Evolutionary conservation across 1,140 invertebrate genomes (phyloP).

Genomic region (Galendromus occidentalis): DNA sequence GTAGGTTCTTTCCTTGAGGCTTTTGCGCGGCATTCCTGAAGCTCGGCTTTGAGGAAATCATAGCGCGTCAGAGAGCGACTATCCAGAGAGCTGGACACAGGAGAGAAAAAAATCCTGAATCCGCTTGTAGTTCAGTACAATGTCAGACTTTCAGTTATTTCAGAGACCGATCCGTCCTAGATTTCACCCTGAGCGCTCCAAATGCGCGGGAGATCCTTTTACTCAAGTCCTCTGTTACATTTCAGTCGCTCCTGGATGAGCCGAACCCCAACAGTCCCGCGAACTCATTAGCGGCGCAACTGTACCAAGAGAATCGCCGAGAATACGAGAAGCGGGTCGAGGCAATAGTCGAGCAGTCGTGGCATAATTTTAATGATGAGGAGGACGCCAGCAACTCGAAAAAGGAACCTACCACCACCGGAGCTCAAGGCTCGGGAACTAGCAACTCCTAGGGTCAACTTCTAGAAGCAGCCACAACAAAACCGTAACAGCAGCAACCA

Average conservation of each 20-base stretch:
- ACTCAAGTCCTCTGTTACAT: background rate
- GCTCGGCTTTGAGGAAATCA: too few relatives aligned
- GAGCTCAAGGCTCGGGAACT: conserved; percentile 13
- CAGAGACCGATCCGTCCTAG: too few relatives aligned
- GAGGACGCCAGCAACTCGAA: conserved; percentile 20
- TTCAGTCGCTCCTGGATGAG: conserved; percentile 78
- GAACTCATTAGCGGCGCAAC: conserved; percentile 83
- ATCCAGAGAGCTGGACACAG: too few relatives aligned
- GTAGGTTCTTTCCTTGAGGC: too few relatives aligned
- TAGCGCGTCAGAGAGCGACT: too few relatives aligned
- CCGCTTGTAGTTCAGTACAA: too few relatives aligned
- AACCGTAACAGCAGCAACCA: background rate
- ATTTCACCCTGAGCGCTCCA: too few relatives aligned
- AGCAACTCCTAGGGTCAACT: background rate
- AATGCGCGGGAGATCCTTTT: too few relatives aligned
- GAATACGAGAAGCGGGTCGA: conserved; percentile 93
- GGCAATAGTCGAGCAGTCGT: conserved; percentile 86
- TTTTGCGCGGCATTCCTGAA: too few relatives aligned
- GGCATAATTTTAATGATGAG: conserved; percentile 48
- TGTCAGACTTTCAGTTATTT: too few relatives aligned
- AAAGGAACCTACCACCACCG: conserved; percentile 18
- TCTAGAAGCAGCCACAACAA: background rate
- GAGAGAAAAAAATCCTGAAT: too few relatives aligned
- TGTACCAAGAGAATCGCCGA: conserved; percentile 81
- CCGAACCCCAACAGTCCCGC: conserved; percentile 90